A percentile compares a stretch with the other conserved stretches of the same genome.
Evolutionary conservation across 1,140 invertebrate genomes (phyloP).

Genomic region (Diachasma alloeum): DNA sequence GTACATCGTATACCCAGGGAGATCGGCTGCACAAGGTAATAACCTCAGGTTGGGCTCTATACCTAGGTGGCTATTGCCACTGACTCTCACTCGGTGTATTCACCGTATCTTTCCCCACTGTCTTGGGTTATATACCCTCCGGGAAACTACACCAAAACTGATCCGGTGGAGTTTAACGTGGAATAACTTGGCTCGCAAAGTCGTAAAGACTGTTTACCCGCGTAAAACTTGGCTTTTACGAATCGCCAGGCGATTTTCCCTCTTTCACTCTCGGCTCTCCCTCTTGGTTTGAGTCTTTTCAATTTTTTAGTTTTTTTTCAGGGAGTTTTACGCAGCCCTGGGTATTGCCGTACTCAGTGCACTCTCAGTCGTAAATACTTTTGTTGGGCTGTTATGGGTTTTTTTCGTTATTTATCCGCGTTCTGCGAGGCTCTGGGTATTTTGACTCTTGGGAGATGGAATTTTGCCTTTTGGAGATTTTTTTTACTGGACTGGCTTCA

Average conservation of each 20-base stretch:
- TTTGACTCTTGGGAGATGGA: neutral
- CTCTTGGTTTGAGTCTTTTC: neutral
- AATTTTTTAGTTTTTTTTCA: neutral
- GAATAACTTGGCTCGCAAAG: slow-evolving; percentile 15
- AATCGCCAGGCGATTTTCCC: slow-evolving; percentile 2
- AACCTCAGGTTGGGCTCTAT: neutral
- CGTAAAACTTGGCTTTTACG: slow-evolving; percentile 18
- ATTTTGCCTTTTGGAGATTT: neutral
- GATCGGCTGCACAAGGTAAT: neutral
- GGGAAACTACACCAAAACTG: neutral
- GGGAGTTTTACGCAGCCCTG: neutral
- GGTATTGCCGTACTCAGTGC: neutral
- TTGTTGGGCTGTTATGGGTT: neutral
- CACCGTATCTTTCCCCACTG: neutral
- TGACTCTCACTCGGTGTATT: neutral
- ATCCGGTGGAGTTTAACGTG: slow-evolving; percentile 12
- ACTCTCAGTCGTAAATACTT: neutral
- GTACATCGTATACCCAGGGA: neutral
- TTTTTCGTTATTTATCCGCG: neutral
- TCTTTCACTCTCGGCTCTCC: slow-evolving; percentile 4
- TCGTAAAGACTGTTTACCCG: slow-evolving; percentile 23
- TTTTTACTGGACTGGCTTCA: neutral
- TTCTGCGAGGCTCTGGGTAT: neutral
- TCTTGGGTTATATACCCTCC: neutral
- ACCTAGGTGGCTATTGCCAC: neutral